Evolutionary conservation across 2,888 invertebrate species (phyloP).

Genomic region (Buathra laborator): DNA sequence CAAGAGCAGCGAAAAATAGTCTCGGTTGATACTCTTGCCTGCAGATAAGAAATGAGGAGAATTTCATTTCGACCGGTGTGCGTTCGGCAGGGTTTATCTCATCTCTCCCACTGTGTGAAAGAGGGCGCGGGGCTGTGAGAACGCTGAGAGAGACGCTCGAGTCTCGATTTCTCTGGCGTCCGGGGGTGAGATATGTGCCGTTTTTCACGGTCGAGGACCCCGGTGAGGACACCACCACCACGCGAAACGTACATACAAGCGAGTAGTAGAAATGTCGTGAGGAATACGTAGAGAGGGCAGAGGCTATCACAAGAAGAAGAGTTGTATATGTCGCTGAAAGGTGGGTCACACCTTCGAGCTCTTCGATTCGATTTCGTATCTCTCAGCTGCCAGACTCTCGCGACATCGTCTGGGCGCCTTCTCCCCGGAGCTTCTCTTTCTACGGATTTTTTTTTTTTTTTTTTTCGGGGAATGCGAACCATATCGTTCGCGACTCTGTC

Average conservation of each 20-base stretch:
- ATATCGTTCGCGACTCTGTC: background rate
- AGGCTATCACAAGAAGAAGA: constrained; percentile 17
- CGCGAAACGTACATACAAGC: background rate
- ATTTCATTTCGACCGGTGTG: constrained; percentile 61
- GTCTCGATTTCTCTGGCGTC: constrained; percentile 47
- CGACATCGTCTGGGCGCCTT: background rate
- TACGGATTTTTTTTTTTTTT: no score
- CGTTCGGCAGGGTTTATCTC: constrained; percentile 39
- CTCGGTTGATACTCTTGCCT: constrained; percentile 14
- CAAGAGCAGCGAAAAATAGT: constrained; percentile 1
- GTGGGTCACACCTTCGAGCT: background rate
- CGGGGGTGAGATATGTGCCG: constrained; percentile 56
- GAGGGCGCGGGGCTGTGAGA: background rate
- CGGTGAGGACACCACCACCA: constrained; percentile 8
- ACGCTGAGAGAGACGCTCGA: constrained; percentile 30
- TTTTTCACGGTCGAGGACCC: constrained; percentile 64
- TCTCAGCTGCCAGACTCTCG: background rate
- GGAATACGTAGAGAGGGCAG: background rate
- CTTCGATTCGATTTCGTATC: constrained; percentile 43
- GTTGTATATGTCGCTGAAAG: constrained; percentile 42
- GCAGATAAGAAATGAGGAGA: constrained; percentile 59
- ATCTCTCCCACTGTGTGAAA: background rate
- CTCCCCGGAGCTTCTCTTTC: constrained; percentile 1
- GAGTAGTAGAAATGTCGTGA: background rate
- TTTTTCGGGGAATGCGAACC: constrained; percentile 1